Evolutionary conservation across 2,888 invertebrate genomes (phyloP), one percentile per base, ranked within the genome.

Genomic region (Ectobius pallidus): DNA sequence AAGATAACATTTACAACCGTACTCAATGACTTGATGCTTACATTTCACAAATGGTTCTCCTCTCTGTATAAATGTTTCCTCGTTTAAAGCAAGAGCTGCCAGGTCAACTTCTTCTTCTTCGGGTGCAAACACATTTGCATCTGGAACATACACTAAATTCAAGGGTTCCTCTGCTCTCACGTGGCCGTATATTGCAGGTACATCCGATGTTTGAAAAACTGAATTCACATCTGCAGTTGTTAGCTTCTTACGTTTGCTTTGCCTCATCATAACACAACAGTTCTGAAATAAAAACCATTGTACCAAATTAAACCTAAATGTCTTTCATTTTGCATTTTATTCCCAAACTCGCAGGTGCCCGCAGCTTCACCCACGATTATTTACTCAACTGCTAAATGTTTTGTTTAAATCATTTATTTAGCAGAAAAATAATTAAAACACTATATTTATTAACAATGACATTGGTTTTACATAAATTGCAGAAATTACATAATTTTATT

Each of bases 91-190:
- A 32, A 61, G 18, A 16, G 30, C 46, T 30, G 62, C 52, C 7
- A 76, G 68, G 44, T 77, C 75, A 39, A 75, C 67, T 7, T 68
- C 71, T 16, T 68, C 62, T 27, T 76, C 76, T 11, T 72, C 68
- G 2, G 58, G 46, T 14, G 67, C 74, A 49, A 69, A 75, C 0
- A 77, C 63, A 27, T 73, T 71, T 6, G 73, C 74, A 44, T 76
- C 76, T 70, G 49, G 63, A 30, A 74, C 25, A 52, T 70, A 71
- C 1, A 32, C 39, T 34, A 63, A 74, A 44, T 46, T 65, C 6
- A 71, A 42, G 4, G 55, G 62, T 7, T 70, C 65, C 7, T 58
- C 44, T 34, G 69, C 27, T 11, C 34, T 11, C 20, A 63, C 30
- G 30, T 73, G 72, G 1, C 76, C 75, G 69, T 72, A 74, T 18